phyloP scores from a whole-genome alignment of 2,797 vertebrate species.

The Acrossocheilus fasciatus region DNA sequence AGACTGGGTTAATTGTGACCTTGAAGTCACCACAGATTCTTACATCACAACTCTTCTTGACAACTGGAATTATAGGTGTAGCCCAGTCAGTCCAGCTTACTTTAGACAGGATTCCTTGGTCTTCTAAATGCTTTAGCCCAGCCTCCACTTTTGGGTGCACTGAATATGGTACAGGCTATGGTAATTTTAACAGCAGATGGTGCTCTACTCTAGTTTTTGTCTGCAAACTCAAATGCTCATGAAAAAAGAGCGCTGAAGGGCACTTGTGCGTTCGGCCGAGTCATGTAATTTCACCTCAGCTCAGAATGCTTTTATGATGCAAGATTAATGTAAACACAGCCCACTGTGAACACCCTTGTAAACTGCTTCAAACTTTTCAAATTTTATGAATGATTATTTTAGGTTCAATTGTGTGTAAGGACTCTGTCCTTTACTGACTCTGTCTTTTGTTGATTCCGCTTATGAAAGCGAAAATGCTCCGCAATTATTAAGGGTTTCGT shows the following conservation, averaged over 20 bases:
- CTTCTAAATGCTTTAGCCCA: not conserved
- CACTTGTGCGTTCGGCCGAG: too few species aligned
- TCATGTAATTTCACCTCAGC: not conserved
- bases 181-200: not conserved
- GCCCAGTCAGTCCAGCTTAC: not conserved
- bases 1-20: constrained; percentile 41
- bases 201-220: not conserved
- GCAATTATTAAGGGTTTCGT: not conserved
- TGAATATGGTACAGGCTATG: not conserved
- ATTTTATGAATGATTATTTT: not conserved
- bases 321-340: not conserved
- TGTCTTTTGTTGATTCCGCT: not conserved
- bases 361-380: not conserved
- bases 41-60: not conserved
- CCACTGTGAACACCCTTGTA: not conserved
- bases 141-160: not conserved
- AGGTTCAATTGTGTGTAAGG: not conserved
- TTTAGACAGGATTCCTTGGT: not conserved
- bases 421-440: too few species aligned
- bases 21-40: constrained; percentile 36
- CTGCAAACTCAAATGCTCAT: not conserved
- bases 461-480: not conserved
- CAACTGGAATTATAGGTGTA: not conserved
- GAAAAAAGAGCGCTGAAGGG: not conserved
- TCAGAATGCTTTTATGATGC: not conserved